A percentile compares a stretch with the other conserved stretches of the same genome.
Conservation (phyloP, 2,888 invertebrate genomes). For the Pheosia tremula region DNA sequence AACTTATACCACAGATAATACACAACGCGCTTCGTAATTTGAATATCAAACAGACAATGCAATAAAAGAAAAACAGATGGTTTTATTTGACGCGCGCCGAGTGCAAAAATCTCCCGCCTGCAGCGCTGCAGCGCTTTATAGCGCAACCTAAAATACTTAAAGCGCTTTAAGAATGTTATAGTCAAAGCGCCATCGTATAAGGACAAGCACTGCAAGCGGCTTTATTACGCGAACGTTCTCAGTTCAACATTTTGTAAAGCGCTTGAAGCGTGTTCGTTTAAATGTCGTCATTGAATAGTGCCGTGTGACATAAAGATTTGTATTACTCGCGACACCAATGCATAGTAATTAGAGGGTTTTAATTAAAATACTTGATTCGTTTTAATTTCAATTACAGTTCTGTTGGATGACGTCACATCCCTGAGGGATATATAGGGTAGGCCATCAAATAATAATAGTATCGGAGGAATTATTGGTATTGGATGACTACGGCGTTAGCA, state of each 20-base stretch:
- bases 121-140: slow-evolving; percentile 34
- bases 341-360: slow-evolving; percentile 21
- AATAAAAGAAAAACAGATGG: slow-evolving; percentile 9
- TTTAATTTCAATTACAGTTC: not conserved
- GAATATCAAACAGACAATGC: slow-evolving; percentile 26
- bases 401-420: not conserved
- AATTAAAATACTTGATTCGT: slow-evolving; percentile 15
- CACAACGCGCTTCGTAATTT: slow-evolving; percentile 33
- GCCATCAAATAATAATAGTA: not conserved
- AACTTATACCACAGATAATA: slow-evolving; percentile 9
- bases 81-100: slow-evolving; percentile 30
- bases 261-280: not conserved
- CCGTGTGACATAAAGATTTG: slow-evolving; percentile 39
- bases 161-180: slow-evolving; percentile 23
- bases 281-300: slow-evolving; percentile 31
- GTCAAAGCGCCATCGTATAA: not conserved
- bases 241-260: not conserved
- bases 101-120: slow-evolving; percentile 39
- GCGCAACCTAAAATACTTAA: not conserved
- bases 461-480: no score
- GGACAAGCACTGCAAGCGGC: slow-evolving; percentile 25
- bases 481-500: no score
- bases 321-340: slow-evolving; percentile 21
- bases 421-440: not conserved
- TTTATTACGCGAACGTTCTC: not conserved